Conservation (phyloP, 2,888 invertebrate genomes). For the Sinhomidia bicolor region DNA sequence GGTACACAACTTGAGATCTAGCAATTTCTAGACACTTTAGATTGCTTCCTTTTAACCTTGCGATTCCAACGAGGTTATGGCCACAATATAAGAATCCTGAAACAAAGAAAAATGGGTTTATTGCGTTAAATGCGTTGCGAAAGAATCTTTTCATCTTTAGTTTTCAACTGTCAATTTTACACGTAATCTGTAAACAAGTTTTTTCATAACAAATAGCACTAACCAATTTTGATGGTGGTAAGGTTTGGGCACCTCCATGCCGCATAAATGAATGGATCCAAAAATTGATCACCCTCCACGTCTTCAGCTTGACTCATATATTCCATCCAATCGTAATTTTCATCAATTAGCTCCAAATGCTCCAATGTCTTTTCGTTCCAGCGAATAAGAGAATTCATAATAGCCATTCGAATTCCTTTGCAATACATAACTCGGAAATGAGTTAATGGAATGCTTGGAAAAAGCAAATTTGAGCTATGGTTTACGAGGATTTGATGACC, state of each 20-base stretch:
- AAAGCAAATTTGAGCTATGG: slow-evolving; percentile 76
- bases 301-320: slow-evolving; percentile 75
- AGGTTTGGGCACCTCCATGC: slow-evolving; percentile 78
- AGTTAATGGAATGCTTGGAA: slow-evolving; percentile 77
- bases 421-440: slow-evolving; percentile 79
- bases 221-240: slow-evolving; percentile 78
- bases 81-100: slow-evolving; percentile 83
- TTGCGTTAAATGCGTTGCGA: too few species aligned
- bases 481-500: slow-evolving; percentile 75
- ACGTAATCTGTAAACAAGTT: too few species aligned
- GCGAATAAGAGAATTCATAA: slow-evolving; percentile 77
- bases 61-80: slow-evolving; percentile 86
- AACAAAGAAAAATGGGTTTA: too few species aligned
- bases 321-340: slow-evolving; percentile 78
- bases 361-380: slow-evolving; percentile 79
- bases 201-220: neutral
- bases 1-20: slow-evolving; percentile 81
- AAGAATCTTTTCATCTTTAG: too few species aligned
- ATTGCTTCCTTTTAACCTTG: slow-evolving; percentile 84
- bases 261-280: slow-evolving; percentile 79
- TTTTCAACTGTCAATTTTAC: too few species aligned
- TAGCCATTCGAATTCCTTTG: slow-evolving; percentile 76
- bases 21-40: slow-evolving; percentile 85
- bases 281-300: slow-evolving; percentile 75
- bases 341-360: slow-evolving; percentile 78